A percentile compares a stretch with the other conserved stretches of the same genome.
Evolutionary conservation across 2,113 vertebrate genomes (phyloP).

Genomic region (Callipepla californica): DNA sequence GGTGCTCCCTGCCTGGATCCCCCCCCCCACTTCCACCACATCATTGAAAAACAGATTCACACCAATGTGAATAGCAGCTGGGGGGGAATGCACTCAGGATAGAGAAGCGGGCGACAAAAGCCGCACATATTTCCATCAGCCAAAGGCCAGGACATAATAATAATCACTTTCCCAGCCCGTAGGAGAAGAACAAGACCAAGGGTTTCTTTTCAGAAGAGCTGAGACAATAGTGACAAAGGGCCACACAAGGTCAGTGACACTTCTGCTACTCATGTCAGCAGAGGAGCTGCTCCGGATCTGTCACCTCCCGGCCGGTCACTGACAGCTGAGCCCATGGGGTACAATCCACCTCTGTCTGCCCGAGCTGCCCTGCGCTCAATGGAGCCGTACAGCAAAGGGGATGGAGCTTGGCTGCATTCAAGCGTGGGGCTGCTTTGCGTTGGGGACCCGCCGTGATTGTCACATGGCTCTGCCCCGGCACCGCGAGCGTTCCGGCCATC

Average conservation of each 20-base stretch:
- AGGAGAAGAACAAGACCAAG: constrained; percentile 29
- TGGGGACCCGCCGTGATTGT: background rate
- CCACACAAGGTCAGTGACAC: constrained; percentile 49
- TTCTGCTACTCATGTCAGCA: constrained; percentile 14
- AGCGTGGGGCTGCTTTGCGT: background rate
- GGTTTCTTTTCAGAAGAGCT: constrained; percentile 35
- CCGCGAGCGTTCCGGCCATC: background rate
- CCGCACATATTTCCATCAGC: constrained; percentile 30
- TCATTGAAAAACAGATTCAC: background rate
- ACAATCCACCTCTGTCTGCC: background rate
- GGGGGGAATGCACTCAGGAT: background rate
- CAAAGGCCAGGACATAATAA: constrained; percentile 21
- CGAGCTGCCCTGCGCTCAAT: background rate
- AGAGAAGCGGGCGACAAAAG: background rate
- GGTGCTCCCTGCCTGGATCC: background rate
- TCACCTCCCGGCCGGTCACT: constrained; percentile 26
- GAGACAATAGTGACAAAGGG: constrained; percentile 48
- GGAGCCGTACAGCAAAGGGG: background rate
- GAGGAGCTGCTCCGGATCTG: constrained; percentile 31
- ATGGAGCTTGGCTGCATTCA: background rate
- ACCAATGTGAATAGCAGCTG: background rate
- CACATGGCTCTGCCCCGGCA: background rate
- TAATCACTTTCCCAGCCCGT: constrained; percentile 1
- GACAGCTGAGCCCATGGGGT: constrained; percentile 20
- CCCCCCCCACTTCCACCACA: background rate